phyloP scores from a whole-genome alignment of 2,888 invertebrate species.

The Antheraea yamamai region DNA sequence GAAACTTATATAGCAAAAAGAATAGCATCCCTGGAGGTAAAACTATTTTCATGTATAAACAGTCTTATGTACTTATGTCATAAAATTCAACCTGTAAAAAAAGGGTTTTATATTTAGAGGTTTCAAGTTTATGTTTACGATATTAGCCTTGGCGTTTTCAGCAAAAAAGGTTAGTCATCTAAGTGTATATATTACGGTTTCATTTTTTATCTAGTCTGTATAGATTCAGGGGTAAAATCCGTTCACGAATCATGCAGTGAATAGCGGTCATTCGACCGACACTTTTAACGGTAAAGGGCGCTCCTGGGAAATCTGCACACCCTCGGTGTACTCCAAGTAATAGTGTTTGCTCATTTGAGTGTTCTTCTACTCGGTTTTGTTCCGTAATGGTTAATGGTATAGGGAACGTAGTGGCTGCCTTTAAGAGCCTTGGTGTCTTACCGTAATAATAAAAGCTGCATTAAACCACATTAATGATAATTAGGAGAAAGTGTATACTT shows the following conservation, averaged over 20 bases:
- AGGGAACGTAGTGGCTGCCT: constrained; percentile 42
- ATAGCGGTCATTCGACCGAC: constrained; percentile 68
- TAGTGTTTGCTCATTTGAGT: constrained; percentile 80
- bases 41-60: background rate
- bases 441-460: constrained; percentile 32
- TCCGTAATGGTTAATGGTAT: constrained; percentile 54
- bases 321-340: constrained; percentile 64
- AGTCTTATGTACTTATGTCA: too few relatives aligned
- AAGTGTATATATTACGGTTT: too few relatives aligned
- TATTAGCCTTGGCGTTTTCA: background rate
- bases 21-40: background rate
- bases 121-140: background rate
- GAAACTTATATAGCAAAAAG: background rate
- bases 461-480: constrained; percentile 2
- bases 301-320: constrained; percentile 77
- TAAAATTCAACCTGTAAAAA: too few relatives aligned
- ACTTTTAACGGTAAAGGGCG: constrained; percentile 71
- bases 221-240: constrained; percentile 41
- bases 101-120: background rate
- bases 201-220: constrained; percentile 30
- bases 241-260: constrained; percentile 48
- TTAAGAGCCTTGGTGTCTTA: constrained; percentile 36
- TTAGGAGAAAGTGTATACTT: background rate
- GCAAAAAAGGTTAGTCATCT: background rate
- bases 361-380: constrained; percentile 68